phyloP scores from a whole-genome alignment of 2,113 vertebrate species.

The Rhynchomys soricoides region DNA sequence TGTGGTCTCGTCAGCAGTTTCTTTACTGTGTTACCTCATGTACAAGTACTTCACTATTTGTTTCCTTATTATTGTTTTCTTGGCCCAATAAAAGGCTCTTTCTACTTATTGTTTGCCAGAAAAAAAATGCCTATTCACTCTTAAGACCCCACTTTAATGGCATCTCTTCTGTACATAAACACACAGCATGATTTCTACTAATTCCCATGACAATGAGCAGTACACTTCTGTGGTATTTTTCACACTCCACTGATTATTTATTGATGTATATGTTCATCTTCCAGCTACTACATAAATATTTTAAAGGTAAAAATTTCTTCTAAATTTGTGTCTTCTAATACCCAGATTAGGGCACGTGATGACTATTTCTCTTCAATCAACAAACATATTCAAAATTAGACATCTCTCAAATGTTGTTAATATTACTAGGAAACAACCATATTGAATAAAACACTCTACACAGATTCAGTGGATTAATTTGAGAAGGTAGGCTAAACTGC shows the following conservation, averaged over 20 bases:
- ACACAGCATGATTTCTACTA: not conserved
- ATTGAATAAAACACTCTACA: not conserved
- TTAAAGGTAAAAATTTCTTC: not conserved
- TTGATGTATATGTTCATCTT: not conserved
- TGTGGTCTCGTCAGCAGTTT: not conserved
- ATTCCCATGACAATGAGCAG: not conserved
- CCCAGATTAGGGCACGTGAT: not conserved
- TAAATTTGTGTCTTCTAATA: not conserved
- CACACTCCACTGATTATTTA: not conserved
- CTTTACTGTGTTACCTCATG: not conserved
- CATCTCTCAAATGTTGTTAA: not conserved
- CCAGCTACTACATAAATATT: not conserved
- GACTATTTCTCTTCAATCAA: conserved; percentile 22
- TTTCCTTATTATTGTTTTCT: not conserved
- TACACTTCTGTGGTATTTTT: not conserved
- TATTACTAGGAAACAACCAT: not conserved
- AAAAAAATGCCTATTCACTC: not conserved
- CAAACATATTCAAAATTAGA: not conserved
- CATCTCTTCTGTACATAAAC: not conserved
- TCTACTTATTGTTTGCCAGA: not conserved
- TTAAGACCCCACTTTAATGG: not conserved
- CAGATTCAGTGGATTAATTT: not conserved
- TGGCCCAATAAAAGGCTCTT: not conserved
- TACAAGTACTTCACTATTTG: not conserved
- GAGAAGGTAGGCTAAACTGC: not conserved